Percentiles rank a stretch among this genome's conserved stretches.
phyloP scores from a whole-genome alignment of 2,113 vertebrate genomes.

The Sinocyclocheilus rhinocerous region DNA sequence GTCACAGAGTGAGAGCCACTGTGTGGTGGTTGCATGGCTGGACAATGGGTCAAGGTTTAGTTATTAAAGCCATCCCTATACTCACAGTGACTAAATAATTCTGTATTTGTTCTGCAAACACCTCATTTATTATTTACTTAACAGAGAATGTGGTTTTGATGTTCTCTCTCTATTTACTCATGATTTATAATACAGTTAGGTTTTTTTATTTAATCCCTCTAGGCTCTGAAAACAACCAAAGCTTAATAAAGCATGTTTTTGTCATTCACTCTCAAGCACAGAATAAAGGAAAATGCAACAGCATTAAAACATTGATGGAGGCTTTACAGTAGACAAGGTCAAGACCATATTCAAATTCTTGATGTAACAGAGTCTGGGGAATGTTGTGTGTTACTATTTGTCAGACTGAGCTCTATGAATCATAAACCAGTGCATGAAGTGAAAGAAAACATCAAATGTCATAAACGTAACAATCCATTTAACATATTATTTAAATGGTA shows the following conservation, averaged over 20 bases:
- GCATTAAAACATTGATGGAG: background rate
- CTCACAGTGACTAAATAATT: background rate
- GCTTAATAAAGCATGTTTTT: conserved; percentile 7
- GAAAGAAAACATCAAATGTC: background rate
- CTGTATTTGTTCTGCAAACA: background rate
- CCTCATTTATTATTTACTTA: background rate
- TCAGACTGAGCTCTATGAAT: background rate
- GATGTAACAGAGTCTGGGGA: background rate
- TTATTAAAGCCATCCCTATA: background rate
- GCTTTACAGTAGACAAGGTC: background rate
- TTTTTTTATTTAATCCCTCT: background rate
- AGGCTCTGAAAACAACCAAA: background rate
- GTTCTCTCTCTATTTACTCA: background rate
- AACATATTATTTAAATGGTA: background rate
- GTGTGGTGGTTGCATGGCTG: background rate
- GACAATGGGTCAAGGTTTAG: conserved; percentile 3
- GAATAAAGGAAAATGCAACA: background rate
- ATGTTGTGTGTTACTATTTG: background rate
- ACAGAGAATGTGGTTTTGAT: background rate
- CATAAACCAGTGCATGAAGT: background rate
- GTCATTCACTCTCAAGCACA: background rate
- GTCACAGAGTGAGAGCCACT: background rate
- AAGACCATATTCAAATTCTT: background rate
- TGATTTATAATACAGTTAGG: background rate
- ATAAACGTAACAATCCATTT: background rate